Base-by-base conservation (phyloP, 2,888 invertebrate genomes). In the Acleris cristana region DNA sequence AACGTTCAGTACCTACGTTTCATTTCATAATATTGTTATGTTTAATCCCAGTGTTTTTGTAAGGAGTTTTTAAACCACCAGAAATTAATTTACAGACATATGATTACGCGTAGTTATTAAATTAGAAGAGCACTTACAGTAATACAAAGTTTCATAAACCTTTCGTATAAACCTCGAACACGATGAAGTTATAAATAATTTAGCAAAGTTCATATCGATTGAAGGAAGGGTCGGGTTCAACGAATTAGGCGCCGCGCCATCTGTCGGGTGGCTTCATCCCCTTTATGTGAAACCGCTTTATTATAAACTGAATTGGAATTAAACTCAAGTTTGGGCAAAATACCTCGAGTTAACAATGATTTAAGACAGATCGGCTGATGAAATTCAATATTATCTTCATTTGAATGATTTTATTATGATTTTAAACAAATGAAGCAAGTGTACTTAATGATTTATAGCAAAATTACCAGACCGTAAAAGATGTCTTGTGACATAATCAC, bases 141-240 rank as follows among this genome's bases (percentile, higher is more conserved):
- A 57, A 16, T 23, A 45, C 26, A 58, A 66, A 60, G 56, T 52
- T 56, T 30, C 40, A 44, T 18, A 30, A 66, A 57, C 61, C 56
- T 56, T 51, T 16, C 40, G 23, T 55, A 59, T 40, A 34, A 58
- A 58, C 26, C 54, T 67, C 61, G 45, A 61, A 44, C 55, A 58
- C 62, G 63, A 57, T 62, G 52, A 67, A 67, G 58, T 67, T 63
- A 63, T 67, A 67, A 67, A 67, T 67, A 67, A 67, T 63, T 58
- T 62, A 66, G 52, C 67, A 58, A 63, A 67, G 67, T 67, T 67
- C 63, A 67, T 63, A 67, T 67, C 67, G 67, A 67, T 67, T 67
- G 62, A 58, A 57, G 52, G 48, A 48, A 40, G 34, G 62, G 67
- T 57, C 48, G 57, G 58, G 62, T 58, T 63, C 53, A 57, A 57